A percentile compares a stretch with the other conserved stretches of the same genome.
Evolutionary conservation across 2,113 vertebrate species (phyloP).

Genomic region (Emydura subglobosa): DNA sequence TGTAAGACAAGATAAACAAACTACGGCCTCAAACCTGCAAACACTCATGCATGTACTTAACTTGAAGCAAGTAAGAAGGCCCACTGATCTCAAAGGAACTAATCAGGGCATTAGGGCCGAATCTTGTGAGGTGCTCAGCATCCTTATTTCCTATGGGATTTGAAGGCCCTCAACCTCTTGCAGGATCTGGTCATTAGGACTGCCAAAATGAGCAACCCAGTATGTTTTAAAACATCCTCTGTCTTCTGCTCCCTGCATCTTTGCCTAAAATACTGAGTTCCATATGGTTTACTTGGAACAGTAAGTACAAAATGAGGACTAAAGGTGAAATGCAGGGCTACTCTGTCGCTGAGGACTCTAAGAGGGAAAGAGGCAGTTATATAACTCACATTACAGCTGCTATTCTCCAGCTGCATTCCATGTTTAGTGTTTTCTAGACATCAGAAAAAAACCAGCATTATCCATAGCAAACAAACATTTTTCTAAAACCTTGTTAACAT

Average conservation of each 20-base stretch:
- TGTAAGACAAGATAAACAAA: not conserved
- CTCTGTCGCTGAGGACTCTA: accelerated
- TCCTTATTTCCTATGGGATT: not conserved
- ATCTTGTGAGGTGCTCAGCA: not conserved
- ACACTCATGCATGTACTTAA: accelerated
- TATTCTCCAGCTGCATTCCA: not conserved
- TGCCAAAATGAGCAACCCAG: not conserved
- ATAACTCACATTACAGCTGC: not conserved
- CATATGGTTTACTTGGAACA: not conserved
- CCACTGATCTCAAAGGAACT: not conserved
- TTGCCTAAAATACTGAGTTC: not conserved
- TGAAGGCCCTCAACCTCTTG: not conserved
- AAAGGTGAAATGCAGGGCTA: not conserved
- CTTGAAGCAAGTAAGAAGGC: not conserved
- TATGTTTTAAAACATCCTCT: not conserved
- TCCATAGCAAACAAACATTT: not conserved
- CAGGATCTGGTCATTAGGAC: not conserved
- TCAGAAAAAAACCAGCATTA: not conserved
- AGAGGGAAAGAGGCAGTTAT: not conserved
- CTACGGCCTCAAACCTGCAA: not conserved
- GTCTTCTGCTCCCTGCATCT: not conserved
- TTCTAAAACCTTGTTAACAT: not conserved
- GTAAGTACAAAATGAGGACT: not conserved
- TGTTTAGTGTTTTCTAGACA: not conserved
- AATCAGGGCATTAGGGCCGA: not conserved